Percentiles rank a stretch among this genome's conserved stretches.
These are phyloP conservation scores for Corythucha ciliata DNA, from an alignment of 2,888 invertebrate species.

Conservation along the genomic window DNA sequence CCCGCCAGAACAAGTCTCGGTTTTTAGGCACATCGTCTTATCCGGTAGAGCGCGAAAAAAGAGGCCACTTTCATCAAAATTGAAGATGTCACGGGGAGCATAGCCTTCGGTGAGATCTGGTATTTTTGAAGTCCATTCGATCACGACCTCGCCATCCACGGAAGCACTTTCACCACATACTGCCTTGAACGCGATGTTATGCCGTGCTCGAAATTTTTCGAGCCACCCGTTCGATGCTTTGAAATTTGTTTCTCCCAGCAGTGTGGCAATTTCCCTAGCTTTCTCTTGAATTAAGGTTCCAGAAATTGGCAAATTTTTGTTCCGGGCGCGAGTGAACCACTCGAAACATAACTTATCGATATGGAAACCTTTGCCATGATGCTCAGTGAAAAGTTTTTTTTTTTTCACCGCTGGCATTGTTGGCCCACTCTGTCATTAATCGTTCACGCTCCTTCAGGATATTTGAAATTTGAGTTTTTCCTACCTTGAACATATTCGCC, in stretches of 20 bases:
- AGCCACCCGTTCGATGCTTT: constrained; percentile 23
- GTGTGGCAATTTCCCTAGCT: constrained; percentile 6
- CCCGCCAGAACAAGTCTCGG: constrained; percentile 36
- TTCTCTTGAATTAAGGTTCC: constrained; percentile 8
- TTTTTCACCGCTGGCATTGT: background rate
- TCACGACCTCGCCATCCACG: background rate
- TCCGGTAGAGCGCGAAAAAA: constrained; percentile 31
- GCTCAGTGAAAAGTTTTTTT: background rate
- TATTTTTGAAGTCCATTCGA: background rate
- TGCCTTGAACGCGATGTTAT: constrained; percentile 6
- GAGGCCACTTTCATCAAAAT: constrained; percentile 14
- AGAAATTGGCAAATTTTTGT: constrained; percentile 12
- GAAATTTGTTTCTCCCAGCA: background rate
- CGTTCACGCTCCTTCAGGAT: background rate
- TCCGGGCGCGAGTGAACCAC: constrained; percentile 6
- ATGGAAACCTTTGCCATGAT: constrained; percentile 28
- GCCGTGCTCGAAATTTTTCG: constrained; percentile 6
- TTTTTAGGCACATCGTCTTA: constrained; percentile 36
- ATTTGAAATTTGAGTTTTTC: background rate
- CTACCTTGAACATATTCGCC: background rate
- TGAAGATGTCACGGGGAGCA: constrained; percentile 7
- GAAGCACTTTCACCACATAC: constrained; percentile 10
- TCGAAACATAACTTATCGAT: background rate
- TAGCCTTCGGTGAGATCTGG: background rate
- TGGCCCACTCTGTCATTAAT: background rate